Evolutionary conservation across 2,888 invertebrate genomes (phyloP).

Genomic region (Mythimna impura): DNA sequence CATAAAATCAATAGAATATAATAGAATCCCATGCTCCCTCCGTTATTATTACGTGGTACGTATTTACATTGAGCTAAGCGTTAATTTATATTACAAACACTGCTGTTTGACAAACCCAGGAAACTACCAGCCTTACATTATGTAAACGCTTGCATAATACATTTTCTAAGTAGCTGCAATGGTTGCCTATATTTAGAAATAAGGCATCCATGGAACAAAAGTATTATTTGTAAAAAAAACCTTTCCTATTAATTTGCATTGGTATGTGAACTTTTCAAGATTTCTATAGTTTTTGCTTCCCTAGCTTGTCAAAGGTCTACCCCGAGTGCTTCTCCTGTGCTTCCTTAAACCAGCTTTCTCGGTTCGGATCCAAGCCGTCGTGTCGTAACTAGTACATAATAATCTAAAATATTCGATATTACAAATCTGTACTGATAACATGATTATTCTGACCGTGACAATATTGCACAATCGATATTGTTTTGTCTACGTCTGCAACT

Average conservation of each 20-base stretch:
- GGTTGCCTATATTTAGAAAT: background rate
- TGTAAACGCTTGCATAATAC: slow-evolving; percentile 48
- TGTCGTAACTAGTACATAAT: background rate
- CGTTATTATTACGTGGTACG: background rate
- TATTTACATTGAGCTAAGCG: slow-evolving; percentile 23
- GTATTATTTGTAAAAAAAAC: background rate
- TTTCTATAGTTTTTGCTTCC: too few relatives aligned
- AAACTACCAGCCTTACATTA: slow-evolving; percentile 32
- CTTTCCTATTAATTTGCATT: too few relatives aligned
- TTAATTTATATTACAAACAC: slow-evolving; percentile 45
- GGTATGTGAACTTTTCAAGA: too few relatives aligned
- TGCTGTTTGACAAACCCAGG: slow-evolving; percentile 47
- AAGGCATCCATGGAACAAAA: background rate
- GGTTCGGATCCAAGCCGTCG: background rate
- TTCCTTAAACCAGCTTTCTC: too few relatives aligned
- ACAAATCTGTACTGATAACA: background rate
- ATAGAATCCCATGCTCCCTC: background rate
- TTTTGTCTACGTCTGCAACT: slow-evolving; percentile 29
- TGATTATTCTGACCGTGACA: slow-evolving; percentile 8
- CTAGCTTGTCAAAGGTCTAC: too few relatives aligned
- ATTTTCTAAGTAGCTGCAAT: slow-evolving; percentile 12
- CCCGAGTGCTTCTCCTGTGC: too few relatives aligned
- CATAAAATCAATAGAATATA: background rate
- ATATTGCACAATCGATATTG: slow-evolving; percentile 30
- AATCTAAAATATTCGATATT: background rate